Base-by-base conservation (phyloP, 2,797 vertebrate genomes). In the Lagorchestes hirsutus region DNA sequence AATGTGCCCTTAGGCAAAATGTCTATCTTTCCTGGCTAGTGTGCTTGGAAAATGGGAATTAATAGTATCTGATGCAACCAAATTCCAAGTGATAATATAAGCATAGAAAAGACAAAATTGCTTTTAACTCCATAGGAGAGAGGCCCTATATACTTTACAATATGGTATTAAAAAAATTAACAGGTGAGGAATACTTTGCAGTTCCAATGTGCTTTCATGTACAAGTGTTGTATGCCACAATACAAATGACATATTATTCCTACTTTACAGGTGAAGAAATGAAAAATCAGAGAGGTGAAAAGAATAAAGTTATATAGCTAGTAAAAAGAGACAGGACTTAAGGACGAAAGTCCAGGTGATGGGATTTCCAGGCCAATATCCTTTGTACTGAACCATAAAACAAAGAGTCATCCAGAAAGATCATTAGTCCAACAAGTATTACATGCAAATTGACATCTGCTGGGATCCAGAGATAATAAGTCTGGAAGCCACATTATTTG, bases 11-110 rank as follows among this genome's bases (percentile, higher is more conserved):
- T 50, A 82, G 13, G 11, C 3, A 74, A 96, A 74, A 1, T 90
- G 3, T 24, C 22, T 93, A 13, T 27, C 58, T 2, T 74, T 3
- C 3, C 12, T 3, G 40, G 56, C 27, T 91, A 54, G 55, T 18
- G 67, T n/a, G 57, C 90, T 87, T 91, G 90, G 55, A 96, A 95
- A 92, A 62, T 92, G 18, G n/a, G 67, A 93, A 92, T 92, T 40
- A 50, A 24, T 5, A 31, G 34, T 59, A n/a, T 1, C 11, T n/a
- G 46, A 28, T 54, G 9, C 24, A 50, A 27, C 87, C 46, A 6
- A 16, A 50, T 16, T 95, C 54, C 6, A 90, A 67, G 52, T 3
- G 5, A 93, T 67, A 34, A n/a, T 94, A 12, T 58, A 31, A 95
- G 95, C 94, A 4, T 55, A 59, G 93, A 16, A 22, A 93, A 94